A percentile compares a stretch with the other conserved stretches of the same genome.
phyloP scores from a whole-genome alignment of 2,113 vertebrate species.

The Malaclemys terrapin region DNA sequence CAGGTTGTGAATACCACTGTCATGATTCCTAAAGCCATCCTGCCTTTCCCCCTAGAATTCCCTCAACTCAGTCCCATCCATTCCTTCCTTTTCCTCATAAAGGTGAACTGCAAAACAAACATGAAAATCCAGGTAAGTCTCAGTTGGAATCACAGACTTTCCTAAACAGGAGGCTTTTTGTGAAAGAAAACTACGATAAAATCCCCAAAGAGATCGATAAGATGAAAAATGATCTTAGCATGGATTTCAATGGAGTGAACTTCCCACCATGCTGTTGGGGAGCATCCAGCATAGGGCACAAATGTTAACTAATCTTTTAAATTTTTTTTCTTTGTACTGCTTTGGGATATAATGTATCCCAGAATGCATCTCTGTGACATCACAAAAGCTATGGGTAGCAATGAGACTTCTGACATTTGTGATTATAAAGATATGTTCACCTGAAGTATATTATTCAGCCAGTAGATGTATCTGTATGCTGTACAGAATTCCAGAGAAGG shows the following conservation, averaged over 20 bases:
- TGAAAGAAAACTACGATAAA: neutral
- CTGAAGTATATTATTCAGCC: neutral
- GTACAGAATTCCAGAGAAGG: neutral
- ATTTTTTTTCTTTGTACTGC: too few species aligned
- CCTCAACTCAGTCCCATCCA: neutral
- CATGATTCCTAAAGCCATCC: neutral
- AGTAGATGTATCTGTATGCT: neutral
- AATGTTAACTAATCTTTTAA: too few species aligned
- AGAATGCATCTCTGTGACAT: too few species aligned
- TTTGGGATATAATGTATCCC: too few species aligned
- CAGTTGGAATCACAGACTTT: neutral
- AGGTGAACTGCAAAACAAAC: neutral
- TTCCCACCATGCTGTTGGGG: too few species aligned
- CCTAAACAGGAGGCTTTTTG: neutral
- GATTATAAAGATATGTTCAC: too few species aligned
- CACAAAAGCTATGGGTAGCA: too few species aligned
- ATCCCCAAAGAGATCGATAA: too few species aligned
- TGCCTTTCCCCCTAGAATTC: neutral
- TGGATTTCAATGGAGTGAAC: too few species aligned
- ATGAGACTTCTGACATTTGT: too few species aligned
- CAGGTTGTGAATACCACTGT: neutral
- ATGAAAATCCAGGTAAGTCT: neutral
- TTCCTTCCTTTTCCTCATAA: neutral
- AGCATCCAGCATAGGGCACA: too few species aligned
- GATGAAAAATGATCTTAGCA: too few species aligned